Percentiles rank a stretch among this genome's conserved stretches.
Evolutionary conservation across 2,113 vertebrate species (phyloP).

Genomic region (Mohoua ochrocephala): DNA sequence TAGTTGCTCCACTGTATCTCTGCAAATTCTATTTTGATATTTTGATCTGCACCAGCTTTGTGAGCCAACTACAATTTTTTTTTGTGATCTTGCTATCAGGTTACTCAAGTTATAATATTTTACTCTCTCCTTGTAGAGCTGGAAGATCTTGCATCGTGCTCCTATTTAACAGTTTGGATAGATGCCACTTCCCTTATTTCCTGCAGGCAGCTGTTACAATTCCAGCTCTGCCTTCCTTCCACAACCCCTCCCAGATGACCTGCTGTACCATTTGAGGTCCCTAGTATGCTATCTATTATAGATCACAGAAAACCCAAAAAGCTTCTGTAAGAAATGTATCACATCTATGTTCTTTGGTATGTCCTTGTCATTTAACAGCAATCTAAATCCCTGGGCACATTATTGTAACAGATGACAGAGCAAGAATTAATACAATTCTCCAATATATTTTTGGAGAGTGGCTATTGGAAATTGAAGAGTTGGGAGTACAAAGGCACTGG

Average conservation of each 20-base stretch:
- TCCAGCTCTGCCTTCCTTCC: neutral
- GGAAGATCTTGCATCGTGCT: neutral
- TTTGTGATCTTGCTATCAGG: neutral
- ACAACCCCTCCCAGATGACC: neutral
- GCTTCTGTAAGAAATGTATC: neutral
- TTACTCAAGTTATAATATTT: neutral
- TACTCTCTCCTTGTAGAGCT: neutral
- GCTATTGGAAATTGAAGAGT: neutral
- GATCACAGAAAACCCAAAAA: neutral
- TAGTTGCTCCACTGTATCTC: neutral
- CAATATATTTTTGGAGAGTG: neutral
- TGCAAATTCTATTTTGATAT: neutral
- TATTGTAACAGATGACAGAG: neutral
- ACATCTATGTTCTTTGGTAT: neutral
- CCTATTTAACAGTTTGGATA: neutral
- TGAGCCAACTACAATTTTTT: neutral
- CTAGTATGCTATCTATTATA: neutral
- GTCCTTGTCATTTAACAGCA: neutral
- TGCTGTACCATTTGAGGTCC: neutral
- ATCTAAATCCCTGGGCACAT: neutral
- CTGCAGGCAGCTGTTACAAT: neutral
- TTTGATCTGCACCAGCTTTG: neutral
- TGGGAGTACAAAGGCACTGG: neutral
- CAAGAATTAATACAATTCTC: neutral
- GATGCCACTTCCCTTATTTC: neutral